Evolutionary conservation across 1,140 invertebrate genomes (phyloP), one percentile per base, ranked within the genome.

Genomic region (Metaphire vulgaris): DNA sequence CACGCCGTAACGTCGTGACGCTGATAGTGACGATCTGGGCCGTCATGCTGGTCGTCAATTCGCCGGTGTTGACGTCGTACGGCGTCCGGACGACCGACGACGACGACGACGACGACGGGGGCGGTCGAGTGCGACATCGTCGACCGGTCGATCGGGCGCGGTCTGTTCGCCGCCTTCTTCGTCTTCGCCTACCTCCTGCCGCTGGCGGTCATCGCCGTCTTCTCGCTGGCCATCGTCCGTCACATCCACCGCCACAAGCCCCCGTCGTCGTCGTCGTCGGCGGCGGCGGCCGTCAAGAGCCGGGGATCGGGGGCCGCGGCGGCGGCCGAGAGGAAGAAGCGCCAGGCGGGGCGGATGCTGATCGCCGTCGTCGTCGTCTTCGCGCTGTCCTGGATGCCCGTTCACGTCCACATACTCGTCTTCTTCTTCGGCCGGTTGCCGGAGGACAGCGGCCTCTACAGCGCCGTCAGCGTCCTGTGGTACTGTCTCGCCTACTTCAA

Each of bases 331-430:
- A n/a, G n/a, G n/a, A n/a, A n/a, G n/a, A n/a, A n/a, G n/a, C n/a
- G n/a, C n/a, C n/a, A n/a, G n/a, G n/a, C n/a, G n/a, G n/a, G n/a
- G n/a, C n/a, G n/a, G n/a, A n/a, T n/a, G n/a, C 69, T n/a, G n/a
- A n/a, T n/a, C n/a, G n/a, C n/a, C n/a, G n/a, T n/a, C n/a, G n/a
- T n/a, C n/a, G n/a, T n/a, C n/a, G n/a, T n/a, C n/a, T n/a, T n/a
- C n/a, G n/a, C n/a, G n/a, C n/a, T n/a, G n/a, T n/a, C n/a, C n/a
- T 76, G 75, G 75, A n/a, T 76, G 70, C 75, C 75, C 29, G 56
- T 76, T 28, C 75, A 76, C 33, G 56, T 76, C 30, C 75, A 76
- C 29, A 68, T 76, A 0, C 75, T 76, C 26, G 33, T 72, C 33
- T 34, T 65, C 56, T 72, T 41, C 33, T 76, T 28, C 41, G 69